Percentiles rank a stretch among this genome's conserved stretches.
phyloP scores from a whole-genome alignment of 92 coral and sea anemone species.

The Plumapathes pennacea region DNA sequence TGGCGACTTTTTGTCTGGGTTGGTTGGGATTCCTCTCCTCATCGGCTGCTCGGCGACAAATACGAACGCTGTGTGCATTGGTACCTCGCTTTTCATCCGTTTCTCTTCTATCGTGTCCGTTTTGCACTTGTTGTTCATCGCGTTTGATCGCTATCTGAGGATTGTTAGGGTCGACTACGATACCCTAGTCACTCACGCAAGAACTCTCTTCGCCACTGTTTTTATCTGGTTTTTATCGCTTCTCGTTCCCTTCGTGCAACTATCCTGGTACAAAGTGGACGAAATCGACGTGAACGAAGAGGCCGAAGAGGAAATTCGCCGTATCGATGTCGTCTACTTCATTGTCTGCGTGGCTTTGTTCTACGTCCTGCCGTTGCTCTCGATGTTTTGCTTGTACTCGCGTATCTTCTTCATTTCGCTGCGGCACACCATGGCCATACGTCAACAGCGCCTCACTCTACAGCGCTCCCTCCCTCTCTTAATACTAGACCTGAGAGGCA shows the following conservation, averaged over 20 bases:
- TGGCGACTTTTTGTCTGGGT: conserved; percentile 51
- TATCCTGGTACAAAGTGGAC: conserved; percentile 26
- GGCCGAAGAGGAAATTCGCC: neutral
- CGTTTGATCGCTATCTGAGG: conserved; percentile 52
- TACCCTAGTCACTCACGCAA: conserved; percentile 8
- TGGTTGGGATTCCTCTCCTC: conserved; percentile 34
- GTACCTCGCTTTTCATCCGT: conserved; percentile 30
- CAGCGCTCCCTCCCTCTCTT: conserved; percentile 11
- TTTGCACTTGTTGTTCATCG: conserved; percentile 44
- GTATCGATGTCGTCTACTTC: conserved; percentile 6
- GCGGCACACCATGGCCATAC: conserved; percentile 23
- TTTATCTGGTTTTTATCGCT: conserved; percentile 34
- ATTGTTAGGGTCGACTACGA: conserved; percentile 27
- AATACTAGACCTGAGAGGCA: conserved; percentile 38
- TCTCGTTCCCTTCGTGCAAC: conserved; percentile 22
- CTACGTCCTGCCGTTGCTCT: conserved; percentile 19
- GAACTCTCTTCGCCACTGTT: conserved; percentile 15
- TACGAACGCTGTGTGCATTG: conserved; percentile 12
- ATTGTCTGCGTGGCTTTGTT: conserved; percentile 3
- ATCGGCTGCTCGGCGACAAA: conserved; percentile 28
- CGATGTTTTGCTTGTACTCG: conserved; percentile 13
- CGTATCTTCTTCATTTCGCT: conserved; percentile 26
- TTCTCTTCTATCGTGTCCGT: conserved; percentile 63
- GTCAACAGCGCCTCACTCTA: neutral
- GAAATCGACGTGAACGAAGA: conserved; percentile 2